A percentile compares a stretch with the other conserved stretches of the same genome.
These are phyloP conservation scores for Melopsittacus undulatus DNA, from an alignment of 2,797 vertebrate species.

Conservation along the genomic window DNA sequence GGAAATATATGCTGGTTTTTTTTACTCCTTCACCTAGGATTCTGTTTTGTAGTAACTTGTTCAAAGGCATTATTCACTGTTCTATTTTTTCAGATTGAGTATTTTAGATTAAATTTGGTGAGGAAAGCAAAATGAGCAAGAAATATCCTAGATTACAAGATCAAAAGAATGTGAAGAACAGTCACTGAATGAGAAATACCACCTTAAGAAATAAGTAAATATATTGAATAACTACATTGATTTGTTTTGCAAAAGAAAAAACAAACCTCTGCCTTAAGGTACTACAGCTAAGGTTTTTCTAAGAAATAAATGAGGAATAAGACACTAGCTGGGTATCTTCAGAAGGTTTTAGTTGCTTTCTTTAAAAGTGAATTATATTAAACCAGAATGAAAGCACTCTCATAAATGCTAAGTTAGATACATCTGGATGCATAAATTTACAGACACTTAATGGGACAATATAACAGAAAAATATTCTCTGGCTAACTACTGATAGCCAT, in stretches of 20 bases:
- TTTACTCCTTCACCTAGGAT: neutral
- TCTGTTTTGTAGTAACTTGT: neutral
- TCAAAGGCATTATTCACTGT: neutral
- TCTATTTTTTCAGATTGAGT: neutral
- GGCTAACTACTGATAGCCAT: neutral
- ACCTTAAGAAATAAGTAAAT: neutral
- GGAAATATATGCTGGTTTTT: neutral
- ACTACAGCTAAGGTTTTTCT: neutral
- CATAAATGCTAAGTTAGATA: neutral
- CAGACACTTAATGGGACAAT: neutral
- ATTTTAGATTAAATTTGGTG: neutral
- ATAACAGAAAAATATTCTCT: neutral
- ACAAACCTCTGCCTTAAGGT: neutral
- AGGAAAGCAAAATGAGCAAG: neutral
- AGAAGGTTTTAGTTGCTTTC: neutral
- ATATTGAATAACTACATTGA: neutral
- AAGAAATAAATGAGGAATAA: neutral
- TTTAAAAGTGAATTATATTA: neutral
- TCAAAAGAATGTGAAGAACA: neutral
- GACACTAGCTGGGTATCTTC: neutral
- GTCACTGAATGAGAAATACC: neutral
- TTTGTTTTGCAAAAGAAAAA: neutral
- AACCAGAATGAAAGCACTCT: neutral
- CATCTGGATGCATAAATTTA: neutral
- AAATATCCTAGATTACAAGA: neutral